Conservation (phyloP, 2,113 vertebrate species). For the Vanacampus margaritifer region DNA sequence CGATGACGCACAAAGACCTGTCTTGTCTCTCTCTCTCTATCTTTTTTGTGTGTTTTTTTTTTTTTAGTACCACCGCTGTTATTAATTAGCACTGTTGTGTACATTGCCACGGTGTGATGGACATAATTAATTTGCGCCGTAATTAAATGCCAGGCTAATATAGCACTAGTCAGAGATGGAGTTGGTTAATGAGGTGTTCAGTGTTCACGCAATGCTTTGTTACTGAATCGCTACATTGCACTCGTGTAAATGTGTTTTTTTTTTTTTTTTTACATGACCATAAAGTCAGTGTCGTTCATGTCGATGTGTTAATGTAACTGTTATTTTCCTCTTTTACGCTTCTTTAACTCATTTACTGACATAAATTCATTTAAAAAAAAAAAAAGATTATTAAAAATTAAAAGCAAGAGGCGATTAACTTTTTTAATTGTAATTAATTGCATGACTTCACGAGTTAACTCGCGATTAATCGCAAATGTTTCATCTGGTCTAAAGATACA, state of each 20-base stretch:
- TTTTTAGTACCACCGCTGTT: neutral
- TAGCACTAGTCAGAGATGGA: conserved; percentile 12
- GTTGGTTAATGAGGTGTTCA: conserved; percentile 28
- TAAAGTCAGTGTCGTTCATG: conserved; percentile 23
- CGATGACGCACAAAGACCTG: neutral
- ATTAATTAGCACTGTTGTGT: conserved; percentile 2
- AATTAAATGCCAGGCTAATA: conserved; percentile 24
- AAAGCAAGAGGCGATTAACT: too few relatives aligned
- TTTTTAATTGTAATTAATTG: too few relatives aligned
- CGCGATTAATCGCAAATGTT: too few relatives aligned
- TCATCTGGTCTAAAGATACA: too few relatives aligned
- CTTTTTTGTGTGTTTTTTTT: neutral
- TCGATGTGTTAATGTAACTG: neutral
- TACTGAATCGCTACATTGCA: conserved; percentile 17
- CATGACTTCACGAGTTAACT: too few relatives aligned
- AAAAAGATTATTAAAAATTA: too few relatives aligned
- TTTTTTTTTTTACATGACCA: conserved; percentile 50
- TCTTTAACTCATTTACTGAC: too few relatives aligned
- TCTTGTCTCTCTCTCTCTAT: too few relatives aligned
- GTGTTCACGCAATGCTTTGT: conserved; percentile 4
- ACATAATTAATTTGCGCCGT: conserved; percentile 15
- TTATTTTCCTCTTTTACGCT: neutral
- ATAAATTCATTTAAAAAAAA: too few relatives aligned
- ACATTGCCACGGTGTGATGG: conserved; percentile 8
- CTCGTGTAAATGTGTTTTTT: conserved; percentile 57